Conservation (phyloP, 2,888 invertebrate species). For the Drosophila flavopinicola region DNA sequence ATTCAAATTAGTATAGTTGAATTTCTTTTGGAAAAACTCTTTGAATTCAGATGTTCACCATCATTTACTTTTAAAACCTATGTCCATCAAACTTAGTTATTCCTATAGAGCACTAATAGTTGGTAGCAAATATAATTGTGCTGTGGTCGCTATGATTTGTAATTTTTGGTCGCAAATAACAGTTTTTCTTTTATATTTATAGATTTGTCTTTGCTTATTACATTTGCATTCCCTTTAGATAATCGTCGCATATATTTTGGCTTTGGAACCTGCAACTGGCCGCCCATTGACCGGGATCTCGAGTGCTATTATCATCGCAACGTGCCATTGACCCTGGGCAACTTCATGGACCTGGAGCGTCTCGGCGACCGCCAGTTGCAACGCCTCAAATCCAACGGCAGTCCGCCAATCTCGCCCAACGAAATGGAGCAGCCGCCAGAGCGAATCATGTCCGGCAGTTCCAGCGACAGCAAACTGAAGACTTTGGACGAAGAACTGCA, state of each 20-base stretch:
- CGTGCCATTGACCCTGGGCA: conserved; percentile 35
- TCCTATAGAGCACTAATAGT: too few relatives aligned
- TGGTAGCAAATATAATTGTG: too few relatives aligned
- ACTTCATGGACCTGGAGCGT: conserved; percentile 30
- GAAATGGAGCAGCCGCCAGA: neutral
- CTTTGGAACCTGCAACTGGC: neutral
- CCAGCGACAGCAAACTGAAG: neutral
- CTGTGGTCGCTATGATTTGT: neutral
- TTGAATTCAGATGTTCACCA: too few relatives aligned
- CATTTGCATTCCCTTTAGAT: too few relatives aligned
- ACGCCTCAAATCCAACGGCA: neutral
- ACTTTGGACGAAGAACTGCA: neutral
- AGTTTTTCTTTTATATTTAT: neutral
- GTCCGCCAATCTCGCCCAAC: neutral
- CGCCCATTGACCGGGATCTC: conserved; percentile 24
- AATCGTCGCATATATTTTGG: conserved; percentile 6
- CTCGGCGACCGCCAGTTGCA: neutral
- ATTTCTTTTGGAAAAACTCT: too few relatives aligned
- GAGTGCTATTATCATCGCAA: conserved; percentile 39
- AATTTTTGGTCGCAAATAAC: too few relatives aligned
- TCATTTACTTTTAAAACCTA: too few relatives aligned
- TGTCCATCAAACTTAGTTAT: too few relatives aligned
- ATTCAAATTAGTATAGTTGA: too few relatives aligned
- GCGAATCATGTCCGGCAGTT: conserved; percentile 1
- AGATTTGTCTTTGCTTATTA: neutral